Base-by-base conservation (phyloP, 2,888 invertebrate genomes). In the Heliconius ethilla region DNA sequence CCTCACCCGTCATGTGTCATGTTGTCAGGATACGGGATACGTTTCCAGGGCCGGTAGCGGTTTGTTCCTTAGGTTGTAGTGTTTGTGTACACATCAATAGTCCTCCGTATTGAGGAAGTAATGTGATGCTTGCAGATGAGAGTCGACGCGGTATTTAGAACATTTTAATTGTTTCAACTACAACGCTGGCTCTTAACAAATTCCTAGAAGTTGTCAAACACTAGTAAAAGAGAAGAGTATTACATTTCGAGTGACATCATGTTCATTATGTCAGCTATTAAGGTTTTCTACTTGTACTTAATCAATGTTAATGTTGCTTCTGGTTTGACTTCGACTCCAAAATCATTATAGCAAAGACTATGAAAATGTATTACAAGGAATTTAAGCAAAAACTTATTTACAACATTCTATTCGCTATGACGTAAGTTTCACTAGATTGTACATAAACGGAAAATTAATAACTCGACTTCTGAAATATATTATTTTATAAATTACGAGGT, bases 141-240 rank as follows among this genome's bases (percentile, higher is more conserved):
- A 65, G 65, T 15, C 66, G 40, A 55, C 37, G 37, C 37, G 33
- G 25, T 72, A 66, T 76, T 72, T 37, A 65, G 76, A 76, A 9
- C 65, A 37, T 72, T 11, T 51, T 55, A 76, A 76, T 76, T 76
- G 76, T 72, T 76, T 40, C 33, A 72, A 72, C 40, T 66, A 55
- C 40, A 11, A 37, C 70, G 63, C 70, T 1, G 63, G 33, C 55
- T 76, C 45, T 66, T 37, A 66, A 72, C 72, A 55, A 65, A 72
- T 76, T 65, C 76, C 27, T 55, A 55, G 76, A 76, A 76, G 65
- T 55, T n/a, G n/a, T 65, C 22, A 27, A 69, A 40, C 62, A 33
- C 55, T 66, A 65, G 27, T 72, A 6, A 7, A 25, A 40, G 65
- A 27, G 33, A 29, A 66, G 33, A 40, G 67, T 69, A 66, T 72